Conservation (phyloP, 2,797 vertebrate species). For the Sebastes baramenuke region DNA sequence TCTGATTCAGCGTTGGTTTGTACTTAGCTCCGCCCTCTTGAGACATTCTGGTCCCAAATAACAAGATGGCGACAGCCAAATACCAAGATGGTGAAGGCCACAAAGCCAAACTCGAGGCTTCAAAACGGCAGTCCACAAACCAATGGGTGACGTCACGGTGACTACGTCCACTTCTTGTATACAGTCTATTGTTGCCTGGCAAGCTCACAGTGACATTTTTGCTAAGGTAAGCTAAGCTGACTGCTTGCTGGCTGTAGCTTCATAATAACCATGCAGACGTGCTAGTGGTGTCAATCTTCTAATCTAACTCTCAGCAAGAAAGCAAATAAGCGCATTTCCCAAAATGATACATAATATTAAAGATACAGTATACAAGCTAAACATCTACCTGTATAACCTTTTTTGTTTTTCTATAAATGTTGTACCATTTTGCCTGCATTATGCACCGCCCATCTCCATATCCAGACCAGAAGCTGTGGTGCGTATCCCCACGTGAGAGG, state of each 20-base stretch:
- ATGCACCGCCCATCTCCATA: not conserved
- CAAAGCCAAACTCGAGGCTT: too few relatives aligned
- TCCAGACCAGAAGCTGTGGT: slow-evolving; percentile 25
- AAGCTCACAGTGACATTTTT: not conserved
- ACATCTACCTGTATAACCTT: too few relatives aligned
- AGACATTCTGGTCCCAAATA: too few relatives aligned
- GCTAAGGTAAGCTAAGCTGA: not conserved
- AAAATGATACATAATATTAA: not conserved
- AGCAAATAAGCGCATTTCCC: not conserved
- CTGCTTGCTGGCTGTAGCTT: not conserved
- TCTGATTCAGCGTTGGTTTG: too few relatives aligned
- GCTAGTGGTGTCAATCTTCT: not conserved
- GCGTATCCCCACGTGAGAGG: slow-evolving; percentile 58
- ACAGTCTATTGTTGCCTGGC: too few relatives aligned
- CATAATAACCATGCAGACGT: not conserved
- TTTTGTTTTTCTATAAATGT: not conserved
- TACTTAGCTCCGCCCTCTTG: too few relatives aligned
- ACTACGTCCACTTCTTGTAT: too few relatives aligned
- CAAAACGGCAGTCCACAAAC: too few relatives aligned
- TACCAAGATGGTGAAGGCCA: too few relatives aligned
- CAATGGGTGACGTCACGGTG: too few relatives aligned
- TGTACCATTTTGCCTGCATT: not conserved
- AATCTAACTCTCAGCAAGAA: too few relatives aligned
- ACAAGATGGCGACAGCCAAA: too few relatives aligned
- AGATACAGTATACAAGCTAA: not conserved